Base-by-base conservation (phyloP, 2,888 invertebrate genomes). In the Chironomus riparius region DNA sequence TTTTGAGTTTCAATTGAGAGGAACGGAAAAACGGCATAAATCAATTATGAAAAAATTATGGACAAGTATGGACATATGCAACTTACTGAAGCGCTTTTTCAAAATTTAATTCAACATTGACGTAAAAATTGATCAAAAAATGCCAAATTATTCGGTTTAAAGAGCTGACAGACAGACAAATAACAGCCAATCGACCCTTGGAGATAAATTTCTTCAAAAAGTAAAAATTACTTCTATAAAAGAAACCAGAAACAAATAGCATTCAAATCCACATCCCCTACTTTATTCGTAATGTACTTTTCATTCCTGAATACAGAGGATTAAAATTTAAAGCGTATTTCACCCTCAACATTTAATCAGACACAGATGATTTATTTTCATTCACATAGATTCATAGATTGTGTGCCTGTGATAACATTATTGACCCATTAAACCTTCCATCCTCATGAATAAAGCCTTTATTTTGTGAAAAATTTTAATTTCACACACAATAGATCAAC, bases 281-380 rank as follows among this genome's bases (percentile, higher is more conserved):
- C 10, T 10, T 38, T 4, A 38, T 38, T 10, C 38, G 38, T 38
- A 38, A 38, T 38, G 38, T 38, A 38, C 38, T 38, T 38, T 38
- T 38, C 38, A 38, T 38, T 38, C 38, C 38, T 38, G 38, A 38
- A 38, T 38, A 38, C 38, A 38, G 38, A 38, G 10, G 38, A 38
- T 38, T 38, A 38, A 38, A 38, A 38, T 38, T 38, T 38, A 38
- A 38, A 38, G 38, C 38, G 38, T 38, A 38, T 38, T 38, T 38
- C 65, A 65, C 65, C 65, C 65, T 65, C 65, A 13, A 21, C 21
- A 21, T 24, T 24, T 65, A 21, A 24, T 65, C 65, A 65, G 65
- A 24, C 24, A 65, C 65, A 65, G 65, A 65, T 65, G 65, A 65
- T 65, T 65, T 65, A 65, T 62, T 62, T 62, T 38, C 38, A 38